Percentiles rank a stretch among this genome's conserved stretches.
Conservation (phyloP, 2,888 invertebrate species). For the Listrodromus nycthemerus region DNA sequence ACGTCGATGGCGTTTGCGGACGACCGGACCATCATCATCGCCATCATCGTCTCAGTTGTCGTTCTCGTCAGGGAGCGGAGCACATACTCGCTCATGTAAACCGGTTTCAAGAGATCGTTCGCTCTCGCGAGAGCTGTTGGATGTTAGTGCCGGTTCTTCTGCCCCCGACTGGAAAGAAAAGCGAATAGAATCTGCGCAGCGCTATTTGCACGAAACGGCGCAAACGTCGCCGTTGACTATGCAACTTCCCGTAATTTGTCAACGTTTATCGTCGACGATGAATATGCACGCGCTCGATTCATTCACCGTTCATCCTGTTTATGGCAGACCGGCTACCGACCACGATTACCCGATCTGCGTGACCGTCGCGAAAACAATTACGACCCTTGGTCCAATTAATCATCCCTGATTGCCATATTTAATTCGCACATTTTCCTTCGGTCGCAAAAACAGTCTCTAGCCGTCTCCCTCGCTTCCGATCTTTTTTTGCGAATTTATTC, state of each 20-base stretch:
- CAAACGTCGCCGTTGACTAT: constrained; percentile 17
- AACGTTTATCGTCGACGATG: constrained; percentile 49
- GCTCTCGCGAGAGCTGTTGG: constrained; percentile 49
- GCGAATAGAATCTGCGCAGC: constrained; percentile 8
- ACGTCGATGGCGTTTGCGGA: background rate
- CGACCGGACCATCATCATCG: constrained; percentile 39
- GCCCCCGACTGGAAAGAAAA: constrained; percentile 39
- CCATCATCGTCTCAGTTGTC: constrained; percentile 42
- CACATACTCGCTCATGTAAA: constrained; percentile 42
- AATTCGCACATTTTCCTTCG: background rate
- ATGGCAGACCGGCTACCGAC: background rate
- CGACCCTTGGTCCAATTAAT: background rate
- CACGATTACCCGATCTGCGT: background rate
- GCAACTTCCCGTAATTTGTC: constrained; percentile 32
- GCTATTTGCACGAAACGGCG: constrained; percentile 27
- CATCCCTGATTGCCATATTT: background rate
- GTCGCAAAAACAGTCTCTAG: background rate
- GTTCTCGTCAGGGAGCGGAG: constrained; percentile 41
- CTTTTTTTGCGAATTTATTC: background rate
- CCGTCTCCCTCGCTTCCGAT: background rate
- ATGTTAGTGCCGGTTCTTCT: constrained; percentile 19
- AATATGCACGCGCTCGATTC: constrained; percentile 3
- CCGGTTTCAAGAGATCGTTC: constrained; percentile 63
- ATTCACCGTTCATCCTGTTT: background rate
- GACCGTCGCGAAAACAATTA: background rate